Evolutionary conservation across 2,888 invertebrate genomes (phyloP), one percentile per base, ranked within the genome.

Genomic region (Nymphalis urticae): DNA sequence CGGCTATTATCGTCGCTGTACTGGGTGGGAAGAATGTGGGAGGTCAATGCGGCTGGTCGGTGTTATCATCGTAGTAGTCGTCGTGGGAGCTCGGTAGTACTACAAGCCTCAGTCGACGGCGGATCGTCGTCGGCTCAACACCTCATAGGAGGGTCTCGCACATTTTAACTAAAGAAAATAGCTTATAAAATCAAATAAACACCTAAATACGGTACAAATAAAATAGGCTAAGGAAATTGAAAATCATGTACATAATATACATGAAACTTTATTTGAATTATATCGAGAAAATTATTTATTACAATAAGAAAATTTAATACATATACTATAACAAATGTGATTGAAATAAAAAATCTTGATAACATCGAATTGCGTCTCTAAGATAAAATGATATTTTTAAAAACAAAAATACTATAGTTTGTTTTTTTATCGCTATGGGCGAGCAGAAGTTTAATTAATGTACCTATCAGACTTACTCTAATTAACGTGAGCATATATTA

Each of bases 41-140:
- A 78, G 85, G 53, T 82, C 86, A 72, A n/a, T 0, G 6, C 61
- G 32, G 67, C 68, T 88, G 85, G 89, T 47, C 62, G 21, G 1
- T 48, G 64, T 75, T 91, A 90, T 91, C 90, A 81, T 69, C 69
- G 69, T 74, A 80, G 77, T 83, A 91, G 87, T 84, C 84, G 82
- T 86, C 82, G 84, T 89, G 77, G 86, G 84, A 86, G 84, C 86
- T 87, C 73, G 66, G 72, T 70, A 70, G 77, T 75, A 72, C 74
- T 69, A 66, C 59, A 64, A 73, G 66, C 71, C 75, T 77, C 89
- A 92, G 91, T 91, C 91, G 91, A 84, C 80, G 90, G 81, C 76
- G 83, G 89, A 92, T 86, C 85, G 91, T 87, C 85, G 83, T 80
- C 89, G 92, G 72, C 91, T 83, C 58, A 82, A 80, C 85, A 88